Evolutionary conservation across 1,140 invertebrate species (phyloP), one percentile per base, ranked within the genome.

Genomic region (Pseudomyrmex dendroicus): DNA sequence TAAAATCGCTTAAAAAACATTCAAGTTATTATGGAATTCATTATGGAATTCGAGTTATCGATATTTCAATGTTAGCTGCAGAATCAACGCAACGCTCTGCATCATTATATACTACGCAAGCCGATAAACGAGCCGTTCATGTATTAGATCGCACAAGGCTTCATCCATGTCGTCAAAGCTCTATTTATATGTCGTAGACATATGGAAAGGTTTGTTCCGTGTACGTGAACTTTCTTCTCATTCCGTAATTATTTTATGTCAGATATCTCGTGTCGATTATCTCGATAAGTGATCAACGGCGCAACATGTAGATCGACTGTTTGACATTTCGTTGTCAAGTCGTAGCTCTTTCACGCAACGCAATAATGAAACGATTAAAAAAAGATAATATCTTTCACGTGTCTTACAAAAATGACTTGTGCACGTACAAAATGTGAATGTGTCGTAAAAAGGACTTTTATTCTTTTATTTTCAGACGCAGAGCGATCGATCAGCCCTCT

Each of bases 401-500:
- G 13, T 56, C 67, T 68, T 77, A 61, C 12, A 61, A 12, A 63
- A 57, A 59, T n/a, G 35, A 3, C 20, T 17, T 48, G 57, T 59
- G 10, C 35, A 35, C 35, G 5, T 35, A 35, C 35, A 35, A 35
- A 5, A 8, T 74, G 1, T 8, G 4, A 3, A 62, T 22, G 3
- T 10, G 46, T 1, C n/a, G 2, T 13, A 50, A 0, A 62, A 10
- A 62, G 25, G 7, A n/a, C 10, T 64, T 20, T 2, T 74, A 77
- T 54, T 74, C 2, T 1, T 76, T 46, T 74, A 12, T 9, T 91
- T 90, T 2, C 87, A 93, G 92, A 62, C 88, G 90, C 86, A 87
- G 72, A 13, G 92, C 92, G 66, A 73, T 93, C 15, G 92, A 93
- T 84, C 90, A 90, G 0, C 22, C 62, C 8, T 67, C 73, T 44